phyloP scores from a whole-genome alignment of 2,113 vertebrate species.

The Panurus biarmicus region DNA sequence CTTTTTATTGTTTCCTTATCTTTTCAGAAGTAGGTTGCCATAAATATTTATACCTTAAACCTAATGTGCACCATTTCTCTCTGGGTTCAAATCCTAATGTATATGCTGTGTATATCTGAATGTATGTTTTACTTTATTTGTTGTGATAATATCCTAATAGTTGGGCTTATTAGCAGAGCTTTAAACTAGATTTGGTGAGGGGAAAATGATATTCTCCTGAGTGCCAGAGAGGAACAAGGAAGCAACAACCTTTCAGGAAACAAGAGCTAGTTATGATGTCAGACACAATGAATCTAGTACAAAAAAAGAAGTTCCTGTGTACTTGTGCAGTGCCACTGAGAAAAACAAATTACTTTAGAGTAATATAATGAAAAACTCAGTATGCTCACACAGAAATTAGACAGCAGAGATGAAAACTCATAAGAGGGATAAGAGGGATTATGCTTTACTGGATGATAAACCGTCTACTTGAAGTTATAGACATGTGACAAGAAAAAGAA shows the following conservation, averaged over 20 bases:
- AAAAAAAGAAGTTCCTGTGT: not conserved
- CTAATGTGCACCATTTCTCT: not conserved
- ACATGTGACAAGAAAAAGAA: not conserved
- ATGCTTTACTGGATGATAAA: not conserved
- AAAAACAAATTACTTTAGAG: not conserved
- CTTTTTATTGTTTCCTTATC: too few relatives aligned
- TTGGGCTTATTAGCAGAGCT: not conserved
- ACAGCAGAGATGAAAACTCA: not conserved
- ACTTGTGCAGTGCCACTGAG: not conserved
- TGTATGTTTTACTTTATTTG: not conserved
- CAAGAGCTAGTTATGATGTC: not conserved
- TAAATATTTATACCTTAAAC: not conserved
- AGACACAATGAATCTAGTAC: not conserved
- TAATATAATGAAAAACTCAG: not conserved
- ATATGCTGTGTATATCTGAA: not conserved
- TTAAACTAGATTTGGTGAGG: not conserved
- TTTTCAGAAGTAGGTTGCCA: not conserved
- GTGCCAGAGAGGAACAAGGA: not conserved
- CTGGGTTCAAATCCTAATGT: not conserved
- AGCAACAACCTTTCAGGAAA: not conserved
- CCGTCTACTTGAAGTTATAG: not conserved
- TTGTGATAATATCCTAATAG: not conserved
- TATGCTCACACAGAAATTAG: not conserved
- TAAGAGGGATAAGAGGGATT: not conserved
- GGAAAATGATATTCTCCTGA: not conserved